Evolutionary conservation across 2,888 invertebrate species (phyloP).

Genomic region (Siphlonurus alternatus): DNA sequence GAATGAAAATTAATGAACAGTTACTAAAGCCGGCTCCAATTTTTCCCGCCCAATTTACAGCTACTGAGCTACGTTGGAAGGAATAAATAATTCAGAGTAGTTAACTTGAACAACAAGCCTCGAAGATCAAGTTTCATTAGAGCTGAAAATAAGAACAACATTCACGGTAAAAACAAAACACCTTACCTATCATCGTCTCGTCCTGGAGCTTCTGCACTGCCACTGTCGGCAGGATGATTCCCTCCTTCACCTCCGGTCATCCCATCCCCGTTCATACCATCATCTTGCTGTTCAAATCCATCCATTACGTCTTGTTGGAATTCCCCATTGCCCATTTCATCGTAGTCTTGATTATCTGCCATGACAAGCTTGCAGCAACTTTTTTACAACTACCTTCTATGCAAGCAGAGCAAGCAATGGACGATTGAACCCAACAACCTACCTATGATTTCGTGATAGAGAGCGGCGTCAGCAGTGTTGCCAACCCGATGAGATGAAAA

Average conservation of each 20-base stretch:
- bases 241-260: slow-evolving; percentile 9
- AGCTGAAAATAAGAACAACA: neutral
- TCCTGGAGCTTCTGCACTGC: slow-evolving; percentile 55
- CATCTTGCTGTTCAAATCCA: slow-evolving; percentile 31
- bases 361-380: no score
- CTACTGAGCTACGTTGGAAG: slow-evolving; percentile 8
- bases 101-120: neutral
- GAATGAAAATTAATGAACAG: no score
- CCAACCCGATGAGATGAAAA: no score
- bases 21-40: no score
- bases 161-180: neutral
- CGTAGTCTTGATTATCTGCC: slow-evolving; percentile 41
- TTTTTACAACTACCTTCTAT: no score
- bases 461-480: no score
- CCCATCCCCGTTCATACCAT: slow-evolving; percentile 24
- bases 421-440: no score
- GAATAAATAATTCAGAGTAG: neutral
- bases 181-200: slow-evolving; percentile 46
- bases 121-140: no score
- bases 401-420: no score
- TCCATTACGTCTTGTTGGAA: slow-evolving; percentile 25
- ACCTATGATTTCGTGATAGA: neutral
- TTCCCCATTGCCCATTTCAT: slow-evolving; percentile 52
- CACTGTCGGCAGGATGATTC: slow-evolving; percentile 34
- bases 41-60: neutral